Conservation (phyloP, 37 sponge, comb jelly and placozoan species). For the Tethya wilhelma region DNA sequence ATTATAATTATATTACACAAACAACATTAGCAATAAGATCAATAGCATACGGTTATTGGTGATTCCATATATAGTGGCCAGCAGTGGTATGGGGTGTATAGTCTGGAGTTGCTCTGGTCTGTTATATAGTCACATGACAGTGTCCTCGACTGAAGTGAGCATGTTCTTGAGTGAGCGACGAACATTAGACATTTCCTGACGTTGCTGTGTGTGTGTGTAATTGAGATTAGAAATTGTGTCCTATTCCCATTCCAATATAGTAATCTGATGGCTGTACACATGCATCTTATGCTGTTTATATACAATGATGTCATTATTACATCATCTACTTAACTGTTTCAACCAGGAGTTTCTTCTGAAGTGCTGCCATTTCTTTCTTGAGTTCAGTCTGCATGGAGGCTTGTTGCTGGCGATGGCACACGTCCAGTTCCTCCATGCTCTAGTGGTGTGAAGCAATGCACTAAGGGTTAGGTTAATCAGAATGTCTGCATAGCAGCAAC, state of each 20-base stretch:
- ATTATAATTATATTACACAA: no score
- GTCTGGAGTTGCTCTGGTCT: no score
- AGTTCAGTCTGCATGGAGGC: constrained; percentile 58
- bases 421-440: constrained; percentile 63
- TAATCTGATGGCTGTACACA: neutral
- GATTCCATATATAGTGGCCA: no score
- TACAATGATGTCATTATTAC: neutral
- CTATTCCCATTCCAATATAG: neutral
- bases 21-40: no score
- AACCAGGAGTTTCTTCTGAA: constrained; percentile 83
- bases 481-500: no score
- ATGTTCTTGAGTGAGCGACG: constrained; percentile 66
- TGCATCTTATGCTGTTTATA: neutral
- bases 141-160: constrained; percentile 43
- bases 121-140: no score
- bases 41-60: no score
- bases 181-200: constrained; percentile 66
- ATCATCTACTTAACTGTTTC: constrained; percentile 58
- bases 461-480: no score
- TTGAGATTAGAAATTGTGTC: constrained; percentile 1
- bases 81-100: no score
- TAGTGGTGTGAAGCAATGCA: constrained; percentile 14
- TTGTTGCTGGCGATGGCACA: constrained; percentile 66
- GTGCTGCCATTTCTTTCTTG: constrained; percentile 77
- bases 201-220: constrained; percentile 37